Base-by-base conservation (phyloP, 2,797 vertebrate genomes). In the Pseudotriccus pelzelni region DNA sequence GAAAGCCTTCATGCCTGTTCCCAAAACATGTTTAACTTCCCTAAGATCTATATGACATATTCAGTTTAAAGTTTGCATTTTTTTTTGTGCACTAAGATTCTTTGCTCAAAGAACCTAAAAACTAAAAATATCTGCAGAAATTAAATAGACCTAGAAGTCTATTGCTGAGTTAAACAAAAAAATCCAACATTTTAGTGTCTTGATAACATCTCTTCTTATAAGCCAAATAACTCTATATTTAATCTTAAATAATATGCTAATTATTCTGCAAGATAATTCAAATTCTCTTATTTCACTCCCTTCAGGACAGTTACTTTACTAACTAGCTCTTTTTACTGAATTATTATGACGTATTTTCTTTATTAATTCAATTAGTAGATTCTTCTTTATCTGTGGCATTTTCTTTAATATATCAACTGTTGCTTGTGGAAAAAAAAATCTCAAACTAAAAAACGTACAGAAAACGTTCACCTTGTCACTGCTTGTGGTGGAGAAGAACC, bases 1-100 rank as follows among this genome's bases (percentile, higher is more conserved):
- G 14, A 91, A 93, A 96, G 87, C 81, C 84, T 92, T 91, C 73
- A 85, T 39, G 58, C 24, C 72, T 83, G 53, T 68, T 94, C 53
- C 56, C 55, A 70, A 87, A 85, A 62, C 64, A 85, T 25, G 23
- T 84, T 74, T 67, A 94, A 85, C 50, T 76, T 90, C 64, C 47
- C 60, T 36, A 85, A 92, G 89, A 94, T 92, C 60, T 49, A 12
- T 36, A 58, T 78, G 82, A 94, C 72, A 85, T 36, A 94, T 64
- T 92, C 70, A 87, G 84, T 93, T 95, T 93, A 72, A 72, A 83
- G 87, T 58, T 5, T 74, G 60, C 22, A 6, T 12, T 34, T 50
- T n/a, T 84, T 84, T 14, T 80, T 7, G 41, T 53, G 30, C 22
- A 32, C 32, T 80, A 68, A 55, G 50, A 69, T 66, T 76, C 84